These are phyloP conservation scores for Girardia tigrina DNA, from an alignment of 2,888 invertebrate genomes.

Conservation along the genomic window DNA sequence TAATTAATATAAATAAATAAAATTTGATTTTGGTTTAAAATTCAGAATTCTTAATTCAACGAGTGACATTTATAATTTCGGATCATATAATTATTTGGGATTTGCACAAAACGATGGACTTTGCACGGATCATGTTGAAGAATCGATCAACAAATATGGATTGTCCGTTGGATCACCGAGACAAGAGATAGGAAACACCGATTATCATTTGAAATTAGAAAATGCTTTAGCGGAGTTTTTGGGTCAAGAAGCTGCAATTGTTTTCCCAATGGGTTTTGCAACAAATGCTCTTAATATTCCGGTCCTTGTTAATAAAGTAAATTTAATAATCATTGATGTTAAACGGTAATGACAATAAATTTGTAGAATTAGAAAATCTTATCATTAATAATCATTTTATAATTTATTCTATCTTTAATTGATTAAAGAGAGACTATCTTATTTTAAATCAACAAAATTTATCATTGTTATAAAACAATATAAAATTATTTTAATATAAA, in stretches of 20 bases:
- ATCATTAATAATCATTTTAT: too few relatives aligned
- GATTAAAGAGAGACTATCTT: too few relatives aligned
- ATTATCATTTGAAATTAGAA: conserved; percentile 68
- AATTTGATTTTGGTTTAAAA: too few relatives aligned
- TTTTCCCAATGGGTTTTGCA: conserved; percentile 95
- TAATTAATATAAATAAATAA: too few relatives aligned
- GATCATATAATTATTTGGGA: conserved; percentile 94
- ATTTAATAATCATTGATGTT: too few relatives aligned
- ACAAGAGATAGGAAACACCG: conserved; percentile 63
- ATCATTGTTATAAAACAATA: too few relatives aligned
- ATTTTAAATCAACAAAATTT: too few relatives aligned
- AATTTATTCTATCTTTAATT: too few relatives aligned
- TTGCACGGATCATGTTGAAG: conserved; percentile 61
- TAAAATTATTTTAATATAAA: too few relatives aligned
- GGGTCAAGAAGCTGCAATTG: conserved; percentile 78
- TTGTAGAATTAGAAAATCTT: too few relatives aligned
- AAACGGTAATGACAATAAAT: too few relatives aligned
- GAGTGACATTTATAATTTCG: conserved; percentile 74
- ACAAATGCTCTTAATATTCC: conserved; percentile 88
- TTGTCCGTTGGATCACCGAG: conserved; percentile 63
- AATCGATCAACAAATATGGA: conserved; percentile 61
- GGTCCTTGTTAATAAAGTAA: conserved; percentile 61
- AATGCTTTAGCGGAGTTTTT: conserved; percentile 69
- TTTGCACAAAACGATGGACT: conserved; percentile 71
- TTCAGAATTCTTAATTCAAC: conserved; percentile 59